phyloP scores from a whole-genome alignment of 2,888 invertebrate species.

The Torymus aiolomorphi region DNA sequence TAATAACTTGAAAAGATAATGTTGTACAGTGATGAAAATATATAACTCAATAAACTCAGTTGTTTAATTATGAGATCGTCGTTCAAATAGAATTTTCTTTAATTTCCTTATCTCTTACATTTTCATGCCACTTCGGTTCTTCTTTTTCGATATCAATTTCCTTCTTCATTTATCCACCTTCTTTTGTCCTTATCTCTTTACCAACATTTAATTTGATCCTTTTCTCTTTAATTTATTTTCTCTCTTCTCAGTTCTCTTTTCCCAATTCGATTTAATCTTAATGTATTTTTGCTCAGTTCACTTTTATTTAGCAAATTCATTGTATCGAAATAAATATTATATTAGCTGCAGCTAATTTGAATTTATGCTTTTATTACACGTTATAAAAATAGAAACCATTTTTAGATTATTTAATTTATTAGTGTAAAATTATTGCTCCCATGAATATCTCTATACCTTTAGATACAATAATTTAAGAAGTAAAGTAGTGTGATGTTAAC shows the following conservation, averaged over 20 bases:
- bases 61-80: background rate
- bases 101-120: constrained; percentile 11
- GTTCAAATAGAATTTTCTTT: background rate
- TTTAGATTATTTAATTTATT: too few relatives aligned
- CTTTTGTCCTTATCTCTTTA: constrained; percentile 11
- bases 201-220: constrained; percentile 2
- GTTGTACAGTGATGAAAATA: too few relatives aligned
- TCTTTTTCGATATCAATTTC: constrained; percentile 24
- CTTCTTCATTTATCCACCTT: constrained; percentile 23
- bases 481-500: too few relatives aligned
- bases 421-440: too few relatives aligned
- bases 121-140: background rate
- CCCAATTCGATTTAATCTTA: background rate
- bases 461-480: too few relatives aligned
- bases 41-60: background rate
- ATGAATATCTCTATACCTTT: too few relatives aligned
- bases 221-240: background rate
- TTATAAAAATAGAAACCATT: too few relatives aligned
- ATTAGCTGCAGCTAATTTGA: too few relatives aligned
- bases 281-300: background rate
- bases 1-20: too few relatives aligned
- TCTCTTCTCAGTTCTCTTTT: constrained; percentile 17
- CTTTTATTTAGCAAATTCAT: too few relatives aligned
- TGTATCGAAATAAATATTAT: too few relatives aligned
- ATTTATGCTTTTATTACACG: too few relatives aligned